phyloP scores from a whole-genome alignment of 2,888 invertebrate genomes.

The Maniola hyperantus region DNA sequence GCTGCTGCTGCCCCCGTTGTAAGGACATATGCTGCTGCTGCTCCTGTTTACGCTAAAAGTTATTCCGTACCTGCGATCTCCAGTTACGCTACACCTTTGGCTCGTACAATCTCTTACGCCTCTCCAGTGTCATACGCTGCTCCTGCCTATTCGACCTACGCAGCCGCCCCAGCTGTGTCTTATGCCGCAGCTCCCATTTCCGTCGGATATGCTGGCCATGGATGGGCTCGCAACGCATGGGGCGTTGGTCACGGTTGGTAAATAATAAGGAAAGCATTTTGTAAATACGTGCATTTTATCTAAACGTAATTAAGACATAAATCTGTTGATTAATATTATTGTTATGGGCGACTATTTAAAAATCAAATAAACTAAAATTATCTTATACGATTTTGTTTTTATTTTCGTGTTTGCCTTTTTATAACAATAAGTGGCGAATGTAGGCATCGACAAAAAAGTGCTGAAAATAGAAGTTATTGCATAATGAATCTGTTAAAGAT shows the following conservation, averaged over 20 bases:
- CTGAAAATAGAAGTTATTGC: too few species aligned
- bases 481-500: too few species aligned
- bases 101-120: slow-evolving; percentile 39
- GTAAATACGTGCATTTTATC: slow-evolving; percentile 39
- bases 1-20: slow-evolving; percentile 38
- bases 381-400: slow-evolving; percentile 1
- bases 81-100: slow-evolving; percentile 40
- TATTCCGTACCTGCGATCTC: slow-evolving; percentile 51
- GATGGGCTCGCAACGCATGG: slow-evolving; percentile 33
- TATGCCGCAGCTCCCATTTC: slow-evolving; percentile 63
- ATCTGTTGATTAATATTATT: slow-evolving; percentile 38
- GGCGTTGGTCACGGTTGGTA: slow-evolving; percentile 52
- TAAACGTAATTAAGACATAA: slow-evolving; percentile 34
- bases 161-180: slow-evolving; percentile 50
- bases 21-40: slow-evolving; percentile 43
- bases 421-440: background rate
- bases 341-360: slow-evolving; percentile 23
- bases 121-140: slow-evolving; percentile 40
- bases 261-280: slow-evolving; percentile 37
- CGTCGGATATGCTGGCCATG: slow-evolving; percentile 57
- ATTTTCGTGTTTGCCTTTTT: background rate
- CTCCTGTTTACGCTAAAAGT: slow-evolving; percentile 46
- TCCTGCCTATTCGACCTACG: slow-evolving; percentile 35
- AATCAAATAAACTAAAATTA: slow-evolving; percentile 27
- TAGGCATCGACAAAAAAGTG: background rate